phyloP scores from a whole-genome alignment of 1,140 invertebrate species.

The Nilaparvata lugens region DNA sequence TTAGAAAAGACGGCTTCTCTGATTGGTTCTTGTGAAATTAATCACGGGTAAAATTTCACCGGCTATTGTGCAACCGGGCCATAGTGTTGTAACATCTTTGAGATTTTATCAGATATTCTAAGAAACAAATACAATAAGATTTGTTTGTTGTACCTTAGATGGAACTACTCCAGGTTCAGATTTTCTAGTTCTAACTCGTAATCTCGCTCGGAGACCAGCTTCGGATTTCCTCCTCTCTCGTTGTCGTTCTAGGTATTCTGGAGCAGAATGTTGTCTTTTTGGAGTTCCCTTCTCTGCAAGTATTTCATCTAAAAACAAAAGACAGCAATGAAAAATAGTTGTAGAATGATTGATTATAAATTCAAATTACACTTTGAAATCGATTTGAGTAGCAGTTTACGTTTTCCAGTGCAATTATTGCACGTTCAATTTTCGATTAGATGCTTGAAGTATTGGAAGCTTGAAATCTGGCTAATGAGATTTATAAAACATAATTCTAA shows the following conservation, averaged over 20 bases:
- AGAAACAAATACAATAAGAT: not conserved
- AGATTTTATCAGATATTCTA: not conserved
- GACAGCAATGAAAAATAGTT: not conserved
- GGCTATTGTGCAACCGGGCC: too few species aligned
- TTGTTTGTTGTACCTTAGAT: conserved; percentile 34
- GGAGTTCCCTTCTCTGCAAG: conserved; percentile 43
- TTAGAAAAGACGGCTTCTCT: too few species aligned
- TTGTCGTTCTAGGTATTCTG: conserved; percentile 80
- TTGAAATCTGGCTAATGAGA: too few species aligned
- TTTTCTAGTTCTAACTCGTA: conserved; percentile 45
- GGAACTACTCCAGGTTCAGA: conserved; percentile 33
- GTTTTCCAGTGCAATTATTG: too few species aligned
- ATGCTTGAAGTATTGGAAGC: too few species aligned
- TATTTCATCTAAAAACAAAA: conserved; percentile 30
- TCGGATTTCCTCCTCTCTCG: conserved; percentile 59
- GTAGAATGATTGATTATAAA: not conserved
- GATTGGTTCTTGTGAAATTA: too few species aligned
- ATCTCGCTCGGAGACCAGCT: conserved; percentile 41
- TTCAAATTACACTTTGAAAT: not conserved
- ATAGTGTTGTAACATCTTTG: too few species aligned
- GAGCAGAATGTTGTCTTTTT: conserved; percentile 70
- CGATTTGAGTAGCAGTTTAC: not conserved
- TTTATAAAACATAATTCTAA: too few species aligned
- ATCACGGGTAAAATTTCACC: too few species aligned
- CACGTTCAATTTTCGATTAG: too few species aligned